Conservation (phyloP, 1,140 invertebrate genomes). For the Lepidurus arcticus region DNA sequence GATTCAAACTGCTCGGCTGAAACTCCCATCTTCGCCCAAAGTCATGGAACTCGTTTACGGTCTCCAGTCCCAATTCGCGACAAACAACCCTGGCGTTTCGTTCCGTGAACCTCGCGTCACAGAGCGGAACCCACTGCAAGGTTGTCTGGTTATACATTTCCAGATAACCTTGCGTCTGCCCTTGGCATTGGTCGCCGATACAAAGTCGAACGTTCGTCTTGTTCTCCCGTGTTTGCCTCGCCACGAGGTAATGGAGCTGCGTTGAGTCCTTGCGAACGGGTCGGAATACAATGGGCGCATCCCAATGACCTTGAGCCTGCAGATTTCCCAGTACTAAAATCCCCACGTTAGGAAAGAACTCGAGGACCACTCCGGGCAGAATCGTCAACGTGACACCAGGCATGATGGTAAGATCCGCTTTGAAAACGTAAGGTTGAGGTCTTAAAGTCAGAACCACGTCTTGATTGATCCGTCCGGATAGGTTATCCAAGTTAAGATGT, state of each 20-base stretch:
- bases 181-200: slow-evolving; percentile 42
- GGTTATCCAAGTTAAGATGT: slow-evolving; percentile 54
- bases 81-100: slow-evolving; percentile 93
- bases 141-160: slow-evolving; percentile 94
- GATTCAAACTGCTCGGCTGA: slow-evolving; percentile 68
- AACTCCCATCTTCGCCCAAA: slow-evolving; percentile 73
- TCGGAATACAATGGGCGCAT: slow-evolving; percentile 75
- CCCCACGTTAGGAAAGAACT: slow-evolving; percentile 94
- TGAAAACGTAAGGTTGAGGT: slow-evolving; percentile 70
- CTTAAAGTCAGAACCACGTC: slow-evolving; percentile 64
- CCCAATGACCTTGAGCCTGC: slow-evolving; percentile 70
- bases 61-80: slow-evolving; percentile 82
- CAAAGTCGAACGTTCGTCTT: slow-evolving; percentile 41
- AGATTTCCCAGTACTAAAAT: slow-evolving; percentile 90
- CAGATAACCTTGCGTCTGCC: slow-evolving; percentile 62
- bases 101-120: slow-evolving; percentile 89
- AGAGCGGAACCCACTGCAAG: slow-evolving; percentile 92
- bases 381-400: slow-evolving; percentile 78
- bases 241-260: slow-evolving; percentile 25
- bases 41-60: slow-evolving; percentile 78
- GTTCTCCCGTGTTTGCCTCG: slow-evolving; percentile 25
- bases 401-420: slow-evolving; percentile 93
- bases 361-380: slow-evolving; percentile 80
- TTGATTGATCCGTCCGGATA: slow-evolving; percentile 77
- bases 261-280: slow-evolving; percentile 49